Percentiles rank a stretch among this genome's conserved stretches.
These are phyloP conservation scores for Phalacrocorax brasilianus DNA, from an alignment of 2,113 vertebrate species.

Conservation along the genomic window DNA sequence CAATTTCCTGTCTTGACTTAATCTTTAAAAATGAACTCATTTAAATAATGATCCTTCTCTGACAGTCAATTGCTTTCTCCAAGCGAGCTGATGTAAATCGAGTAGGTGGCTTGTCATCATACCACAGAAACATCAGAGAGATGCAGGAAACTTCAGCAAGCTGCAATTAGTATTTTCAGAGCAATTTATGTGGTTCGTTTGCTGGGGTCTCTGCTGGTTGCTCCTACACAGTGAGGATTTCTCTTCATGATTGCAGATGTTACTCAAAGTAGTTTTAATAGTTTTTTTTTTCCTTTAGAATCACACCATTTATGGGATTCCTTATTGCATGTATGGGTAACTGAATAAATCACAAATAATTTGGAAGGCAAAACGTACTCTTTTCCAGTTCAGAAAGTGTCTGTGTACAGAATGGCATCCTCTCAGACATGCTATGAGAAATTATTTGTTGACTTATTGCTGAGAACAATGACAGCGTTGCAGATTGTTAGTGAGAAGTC, in stretches of 20 bases:
- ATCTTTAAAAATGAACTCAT: constrained; percentile 35
- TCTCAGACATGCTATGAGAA: neutral
- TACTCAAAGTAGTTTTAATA: neutral
- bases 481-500: constrained; percentile 7
- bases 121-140: neutral
- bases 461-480: neutral
- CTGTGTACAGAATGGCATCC: neutral
- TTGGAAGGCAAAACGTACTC: neutral
- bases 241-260: neutral
- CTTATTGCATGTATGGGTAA: neutral
- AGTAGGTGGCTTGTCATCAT: constrained; percentile 26
- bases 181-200: neutral
- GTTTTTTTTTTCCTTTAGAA: neutral
- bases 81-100: constrained; percentile 26
- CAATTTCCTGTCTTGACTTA: constrained; percentile 43
- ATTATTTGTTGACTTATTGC: neutral
- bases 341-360: constrained; percentile 2
- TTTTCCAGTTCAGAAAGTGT: neutral
- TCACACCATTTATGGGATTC: neutral
- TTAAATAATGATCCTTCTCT: constrained; percentile 53
- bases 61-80: constrained; percentile 30
- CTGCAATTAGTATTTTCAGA: constrained; percentile 19
- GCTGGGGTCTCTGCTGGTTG: neutral
- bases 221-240: neutral
- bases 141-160: neutral